Conservation (phyloP, 2,113 vertebrate species). For the Phycodurus eques region DNA sequence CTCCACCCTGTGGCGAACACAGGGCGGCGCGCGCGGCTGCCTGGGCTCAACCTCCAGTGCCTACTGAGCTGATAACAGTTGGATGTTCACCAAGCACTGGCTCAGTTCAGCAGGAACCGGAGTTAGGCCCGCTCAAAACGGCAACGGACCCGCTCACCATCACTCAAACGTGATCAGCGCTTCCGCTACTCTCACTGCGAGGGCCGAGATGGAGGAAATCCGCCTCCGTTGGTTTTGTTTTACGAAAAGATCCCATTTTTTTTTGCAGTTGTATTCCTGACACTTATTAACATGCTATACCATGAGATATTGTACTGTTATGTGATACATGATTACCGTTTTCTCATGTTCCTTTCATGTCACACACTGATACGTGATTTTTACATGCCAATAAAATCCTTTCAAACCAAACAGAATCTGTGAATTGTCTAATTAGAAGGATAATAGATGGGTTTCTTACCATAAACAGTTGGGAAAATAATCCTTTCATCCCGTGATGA, state of each 20-base stretch:
- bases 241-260: constrained; percentile 68
- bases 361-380: neutral
- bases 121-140: constrained; percentile 77
- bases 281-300: neutral
- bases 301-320: neutral
- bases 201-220: constrained; percentile 66
- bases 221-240: constrained; percentile 68
- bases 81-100: constrained; percentile 72
- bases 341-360: neutral
- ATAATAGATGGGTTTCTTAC: neutral
- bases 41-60: constrained; percentile 82
- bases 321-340: neutral
- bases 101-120: constrained; percentile 86
- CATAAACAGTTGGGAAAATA: neutral
- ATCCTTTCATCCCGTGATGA: too few species aligned
- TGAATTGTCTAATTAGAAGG: neutral
- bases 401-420: neutral
- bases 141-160: neutral
- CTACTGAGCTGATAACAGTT: constrained; percentile 86
- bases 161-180: neutral
- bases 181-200: constrained; percentile 14
- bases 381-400: neutral
- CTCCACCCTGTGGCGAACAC: constrained; percentile 39
- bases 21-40: constrained; percentile 29
- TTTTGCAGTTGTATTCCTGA: constrained; percentile 64